Evolutionary conservation across 1,140 invertebrate species (phyloP).

Genomic region (Scaptomyza graminum): DNA sequence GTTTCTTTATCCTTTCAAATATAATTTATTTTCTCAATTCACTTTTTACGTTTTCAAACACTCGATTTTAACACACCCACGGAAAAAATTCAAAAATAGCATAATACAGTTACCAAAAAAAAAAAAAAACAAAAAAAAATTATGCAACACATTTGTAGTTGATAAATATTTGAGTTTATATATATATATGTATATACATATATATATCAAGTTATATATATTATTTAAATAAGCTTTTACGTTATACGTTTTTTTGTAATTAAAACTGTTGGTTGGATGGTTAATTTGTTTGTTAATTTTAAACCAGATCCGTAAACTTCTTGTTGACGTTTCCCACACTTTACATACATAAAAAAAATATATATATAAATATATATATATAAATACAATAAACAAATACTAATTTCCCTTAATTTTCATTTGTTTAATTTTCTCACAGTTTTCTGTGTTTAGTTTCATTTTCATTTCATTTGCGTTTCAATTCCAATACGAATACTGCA

Average conservation of each 20-base stretch:
- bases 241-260: constrained; percentile 37
- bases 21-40: constrained; percentile 49
- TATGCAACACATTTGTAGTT: constrained; percentile 58
- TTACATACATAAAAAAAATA: neutral
- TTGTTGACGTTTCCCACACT: constrained; percentile 41
- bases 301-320: constrained; percentile 41
- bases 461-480: constrained; percentile 28
- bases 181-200: constrained; percentile 56
- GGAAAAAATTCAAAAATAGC: constrained; percentile 37
- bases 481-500: constrained; percentile 47
- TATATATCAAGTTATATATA: constrained; percentile 49
- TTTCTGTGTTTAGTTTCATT: constrained; percentile 12
- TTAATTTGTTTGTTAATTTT: constrained; percentile 47
- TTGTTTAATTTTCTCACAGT: constrained; percentile 12
- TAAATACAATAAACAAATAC: neutral
- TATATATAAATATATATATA: constrained; percentile 1
- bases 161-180: constrained; percentile 52
- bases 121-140: neutral
- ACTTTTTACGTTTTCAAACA: constrained; percentile 54
- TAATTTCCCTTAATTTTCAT: constrained; percentile 7
- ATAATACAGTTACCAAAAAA: constrained; percentile 48
- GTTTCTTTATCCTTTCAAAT: constrained; percentile 33
- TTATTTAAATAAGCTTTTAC: constrained; percentile 45
- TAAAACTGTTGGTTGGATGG: constrained; percentile 47
- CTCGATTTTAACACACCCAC: constrained; percentile 33